phyloP scores from a whole-genome alignment of 2,888 invertebrate genomes.

The Sipha maydis region DNA sequence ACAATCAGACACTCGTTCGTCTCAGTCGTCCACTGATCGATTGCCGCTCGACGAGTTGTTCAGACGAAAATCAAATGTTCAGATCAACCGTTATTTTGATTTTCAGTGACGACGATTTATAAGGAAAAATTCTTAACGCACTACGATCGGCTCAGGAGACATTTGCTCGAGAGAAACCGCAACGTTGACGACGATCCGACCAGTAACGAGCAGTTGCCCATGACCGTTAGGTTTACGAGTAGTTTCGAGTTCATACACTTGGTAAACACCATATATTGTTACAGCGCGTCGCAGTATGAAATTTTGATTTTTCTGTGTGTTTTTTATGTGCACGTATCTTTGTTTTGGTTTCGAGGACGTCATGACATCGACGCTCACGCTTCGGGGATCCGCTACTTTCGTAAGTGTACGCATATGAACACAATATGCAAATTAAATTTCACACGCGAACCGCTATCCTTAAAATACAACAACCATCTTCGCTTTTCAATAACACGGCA shows the following conservation, averaged over 20 bases:
- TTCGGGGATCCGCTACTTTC: slow-evolving; percentile 19
- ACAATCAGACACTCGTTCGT: too few relatives aligned
- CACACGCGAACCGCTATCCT: too few relatives aligned
- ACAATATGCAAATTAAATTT: too few relatives aligned
- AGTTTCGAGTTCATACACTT: slow-evolving; percentile 36
- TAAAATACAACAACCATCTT: too few relatives aligned
- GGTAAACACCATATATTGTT: not conserved
- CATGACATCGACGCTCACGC: slow-evolving; percentile 43
- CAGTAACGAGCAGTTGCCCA: not conserved
- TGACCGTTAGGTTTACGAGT: not conserved
- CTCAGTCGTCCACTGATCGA: too few relatives aligned
- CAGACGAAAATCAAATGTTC: too few relatives aligned
- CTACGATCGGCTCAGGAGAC: slow-evolving; percentile 20
- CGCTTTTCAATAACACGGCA: too few relatives aligned
- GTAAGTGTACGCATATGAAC: not conserved
- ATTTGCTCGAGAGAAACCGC: slow-evolving; percentile 1
- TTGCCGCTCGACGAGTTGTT: too few relatives aligned
- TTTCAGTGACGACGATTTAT: not conserved
- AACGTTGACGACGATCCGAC: not conserved
- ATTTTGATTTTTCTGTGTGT: not conserved
- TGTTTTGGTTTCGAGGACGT: slow-evolving; percentile 35
- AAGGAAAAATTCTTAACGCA: not conserved
- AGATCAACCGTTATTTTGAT: too few relatives aligned
- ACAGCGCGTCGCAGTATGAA: too few relatives aligned
- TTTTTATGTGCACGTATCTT: not conserved